A percentile compares a stretch with the other conserved stretches of the same genome.
These are phyloP conservation scores for Garra rufa DNA, from an alignment of 2,113 vertebrate species.

Conservation along the genomic window DNA sequence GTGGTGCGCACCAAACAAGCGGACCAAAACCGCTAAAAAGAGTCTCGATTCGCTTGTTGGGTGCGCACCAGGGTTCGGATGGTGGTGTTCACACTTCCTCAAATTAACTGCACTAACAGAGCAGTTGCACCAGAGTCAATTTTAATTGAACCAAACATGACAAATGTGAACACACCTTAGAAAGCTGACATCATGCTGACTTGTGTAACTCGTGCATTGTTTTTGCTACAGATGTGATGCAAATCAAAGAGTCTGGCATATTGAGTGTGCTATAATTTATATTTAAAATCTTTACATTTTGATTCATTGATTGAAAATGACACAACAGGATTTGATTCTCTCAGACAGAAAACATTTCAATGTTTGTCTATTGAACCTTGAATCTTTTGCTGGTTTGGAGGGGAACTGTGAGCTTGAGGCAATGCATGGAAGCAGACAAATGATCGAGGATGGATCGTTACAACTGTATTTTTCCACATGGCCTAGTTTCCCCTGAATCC, in stretches of 20 bases:
- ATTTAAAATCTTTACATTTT: background rate
- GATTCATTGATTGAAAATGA: background rate
- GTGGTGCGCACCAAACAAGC: no score
- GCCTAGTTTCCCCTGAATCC: conserved; percentile 65
- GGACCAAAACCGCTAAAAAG: no score
- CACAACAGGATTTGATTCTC: background rate
- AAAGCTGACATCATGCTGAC: background rate
- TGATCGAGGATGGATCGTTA: conserved; percentile 57
- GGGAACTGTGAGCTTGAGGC: conserved; percentile 6
- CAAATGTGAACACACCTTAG: no score
- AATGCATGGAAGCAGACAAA: conserved; percentile 13
- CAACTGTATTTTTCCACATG: conserved; percentile 69
- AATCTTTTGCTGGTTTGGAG: conserved; percentile 15
- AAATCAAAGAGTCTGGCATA: no score
- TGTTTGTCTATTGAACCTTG: conserved; percentile 11
- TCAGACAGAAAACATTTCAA: background rate
- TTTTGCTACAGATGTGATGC: background rate
- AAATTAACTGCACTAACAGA: no score
- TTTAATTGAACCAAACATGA: no score
- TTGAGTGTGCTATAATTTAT: background rate
- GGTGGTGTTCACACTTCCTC: no score
- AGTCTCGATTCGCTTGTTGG: no score
- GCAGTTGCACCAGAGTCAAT: no score
- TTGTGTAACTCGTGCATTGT: background rate
- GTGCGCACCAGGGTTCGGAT: no score